A percentile compares a stretch with the other conserved stretches of the same genome.
Conservation (phyloP, 2,888 invertebrate species). For the Alloplasta piceator region DNA sequence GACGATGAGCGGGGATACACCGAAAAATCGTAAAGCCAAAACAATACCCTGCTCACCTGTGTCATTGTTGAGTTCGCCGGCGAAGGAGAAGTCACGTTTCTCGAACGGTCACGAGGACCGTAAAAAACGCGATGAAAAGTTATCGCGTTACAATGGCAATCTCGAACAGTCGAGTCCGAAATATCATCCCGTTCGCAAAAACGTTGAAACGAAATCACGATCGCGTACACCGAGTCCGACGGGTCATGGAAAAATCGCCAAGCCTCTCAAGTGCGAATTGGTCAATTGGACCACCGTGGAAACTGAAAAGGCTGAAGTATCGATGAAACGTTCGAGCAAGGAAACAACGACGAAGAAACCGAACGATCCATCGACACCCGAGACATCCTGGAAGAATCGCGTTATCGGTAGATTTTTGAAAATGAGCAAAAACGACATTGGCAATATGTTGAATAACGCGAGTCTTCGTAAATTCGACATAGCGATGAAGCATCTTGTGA, state of each 20-base stretch:
- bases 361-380: slow-evolving; percentile 57
- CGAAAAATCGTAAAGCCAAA: slow-evolving; percentile 20
- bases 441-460: slow-evolving; percentile 81
- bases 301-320: not conserved
- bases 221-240: slow-evolving; percentile 20
- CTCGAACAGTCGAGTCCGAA: not conserved
- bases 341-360: slow-evolving; percentile 44
- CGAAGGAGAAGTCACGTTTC: slow-evolving; percentile 2
- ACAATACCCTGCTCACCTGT: not conserved
- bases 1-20: not conserved
- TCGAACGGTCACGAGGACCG: slow-evolving; percentile 40
- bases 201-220: slow-evolving; percentile 4
- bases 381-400: slow-evolving; percentile 77
- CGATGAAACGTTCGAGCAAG: slow-evolving; percentile 2
- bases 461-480: slow-evolving; percentile 80
- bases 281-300: not conserved
- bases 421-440: slow-evolving; percentile 82
- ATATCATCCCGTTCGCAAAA: slow-evolving; percentile 20
- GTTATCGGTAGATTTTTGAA: slow-evolving; percentile 80
- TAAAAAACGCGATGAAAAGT: slow-evolving; percentile 28
- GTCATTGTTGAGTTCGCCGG: not conserved
- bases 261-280: slow-evolving; percentile 30
- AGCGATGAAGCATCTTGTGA: slow-evolving; percentile 81
- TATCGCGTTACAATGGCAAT: slow-evolving; percentile 5
- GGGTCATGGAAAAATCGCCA: slow-evolving; percentile 24